Evolutionary conservation across 2,113 vertebrate genomes (phyloP).

Genomic region (Anser cygnoides): DNA sequence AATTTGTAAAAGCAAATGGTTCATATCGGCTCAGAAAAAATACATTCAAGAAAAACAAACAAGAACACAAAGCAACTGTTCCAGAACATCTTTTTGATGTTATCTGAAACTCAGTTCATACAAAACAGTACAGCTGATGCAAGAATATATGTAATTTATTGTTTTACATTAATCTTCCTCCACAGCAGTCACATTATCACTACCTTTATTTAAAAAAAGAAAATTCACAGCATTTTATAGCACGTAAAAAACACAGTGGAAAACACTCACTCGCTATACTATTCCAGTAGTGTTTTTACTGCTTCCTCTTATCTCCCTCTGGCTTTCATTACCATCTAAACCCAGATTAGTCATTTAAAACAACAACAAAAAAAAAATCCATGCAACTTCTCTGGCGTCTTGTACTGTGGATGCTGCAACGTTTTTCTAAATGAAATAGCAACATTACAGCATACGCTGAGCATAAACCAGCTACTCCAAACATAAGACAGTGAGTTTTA

Average conservation of each 20-base stretch:
- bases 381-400: not conserved
- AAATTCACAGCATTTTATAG: not conserved
- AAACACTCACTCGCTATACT: not conserved
- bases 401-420: not conserved
- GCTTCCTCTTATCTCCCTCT: not conserved
- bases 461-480: not conserved
- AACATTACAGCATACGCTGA: not conserved
- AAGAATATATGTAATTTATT: not conserved
- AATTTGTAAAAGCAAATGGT: not conserved
- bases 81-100: not conserved
- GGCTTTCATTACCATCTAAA: not conserved
- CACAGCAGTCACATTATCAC: not conserved
- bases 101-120: not conserved
- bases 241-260: not conserved
- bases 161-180: not conserved
- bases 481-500: not conserved
- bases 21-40: not conserved
- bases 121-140: not conserved
- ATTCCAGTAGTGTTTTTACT: not conserved
- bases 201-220: not conserved
- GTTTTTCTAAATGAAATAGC: not conserved
- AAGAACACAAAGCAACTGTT: not conserved
- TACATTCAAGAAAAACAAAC: not conserved
- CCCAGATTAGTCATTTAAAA: not conserved
- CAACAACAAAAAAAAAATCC: too few species aligned